phyloP scores from a whole-genome alignment of 2,888 invertebrate genomes.

The Thalpophila matura region DNA sequence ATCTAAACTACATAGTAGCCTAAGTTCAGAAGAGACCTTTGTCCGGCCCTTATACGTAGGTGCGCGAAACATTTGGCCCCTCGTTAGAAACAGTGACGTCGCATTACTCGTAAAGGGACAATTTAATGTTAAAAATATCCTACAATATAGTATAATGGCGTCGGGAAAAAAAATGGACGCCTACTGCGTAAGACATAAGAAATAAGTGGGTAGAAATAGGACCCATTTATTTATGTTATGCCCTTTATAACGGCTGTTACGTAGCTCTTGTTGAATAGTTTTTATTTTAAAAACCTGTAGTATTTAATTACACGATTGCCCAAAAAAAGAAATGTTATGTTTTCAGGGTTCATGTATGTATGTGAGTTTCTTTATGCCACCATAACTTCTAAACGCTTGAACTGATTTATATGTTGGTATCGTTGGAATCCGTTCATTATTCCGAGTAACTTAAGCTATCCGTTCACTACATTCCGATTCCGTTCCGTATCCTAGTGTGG shows the following conservation, averaged over 20 bases:
- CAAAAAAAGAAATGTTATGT: too few relatives aligned
- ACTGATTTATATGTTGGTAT: too few relatives aligned
- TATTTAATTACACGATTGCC: too few relatives aligned
- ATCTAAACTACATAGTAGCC: neutral
- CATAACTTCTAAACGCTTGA: too few relatives aligned
- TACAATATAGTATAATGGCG: neutral
- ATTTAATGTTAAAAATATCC: neutral
- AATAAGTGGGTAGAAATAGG: neutral
- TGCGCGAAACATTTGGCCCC: constrained; percentile 7
- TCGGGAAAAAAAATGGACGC: neutral
- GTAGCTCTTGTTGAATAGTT: neutral
- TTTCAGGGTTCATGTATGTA: too few relatives aligned
- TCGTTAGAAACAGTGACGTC: constrained; percentile 8
- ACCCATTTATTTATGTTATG: neutral
- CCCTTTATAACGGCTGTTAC: too few relatives aligned
- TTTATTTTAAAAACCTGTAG: neutral
- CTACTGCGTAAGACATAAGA: neutral
- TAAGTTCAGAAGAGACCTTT: constrained; percentile 6
- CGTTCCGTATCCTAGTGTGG: too few relatives aligned
- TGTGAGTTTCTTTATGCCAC: too few relatives aligned
- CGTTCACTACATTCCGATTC: too few relatives aligned
- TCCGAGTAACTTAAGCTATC: too few relatives aligned
- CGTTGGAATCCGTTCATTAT: too few relatives aligned
- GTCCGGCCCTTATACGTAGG: neutral
- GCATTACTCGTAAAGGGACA: neutral